Conservation (phyloP, 2,797 vertebrate genomes). For the Vultur gryphus region DNA sequence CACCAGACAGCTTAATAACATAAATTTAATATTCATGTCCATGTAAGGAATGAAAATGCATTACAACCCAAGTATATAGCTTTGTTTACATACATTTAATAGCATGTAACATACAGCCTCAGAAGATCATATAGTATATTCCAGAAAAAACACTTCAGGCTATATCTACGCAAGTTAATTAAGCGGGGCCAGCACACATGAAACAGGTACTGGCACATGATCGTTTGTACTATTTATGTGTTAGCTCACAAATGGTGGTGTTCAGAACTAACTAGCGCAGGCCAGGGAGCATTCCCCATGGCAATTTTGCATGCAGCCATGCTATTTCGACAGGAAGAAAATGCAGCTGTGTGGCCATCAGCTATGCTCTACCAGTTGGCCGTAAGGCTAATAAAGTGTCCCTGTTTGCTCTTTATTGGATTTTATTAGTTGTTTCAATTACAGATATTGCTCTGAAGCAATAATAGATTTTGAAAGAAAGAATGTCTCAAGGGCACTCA, state of each 20-base stretch:
- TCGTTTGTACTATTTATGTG: not conserved
- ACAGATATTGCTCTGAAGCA: not conserved
- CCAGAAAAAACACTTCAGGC: not conserved
- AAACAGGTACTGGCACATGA: not conserved
- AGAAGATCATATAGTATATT: not conserved
- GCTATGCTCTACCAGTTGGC: not conserved
- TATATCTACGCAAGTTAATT: not conserved
- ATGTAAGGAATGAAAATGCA: not conserved
- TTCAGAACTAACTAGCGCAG: not conserved
- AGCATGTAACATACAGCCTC: not conserved
- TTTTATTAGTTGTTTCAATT: conserved; percentile 7
- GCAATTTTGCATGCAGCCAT: not conserved
- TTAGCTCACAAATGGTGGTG: not conserved
- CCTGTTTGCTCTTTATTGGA: not conserved
- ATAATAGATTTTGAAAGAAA: not conserved
- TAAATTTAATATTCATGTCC: not conserved
- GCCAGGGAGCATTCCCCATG: not conserved
- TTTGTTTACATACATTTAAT: not conserved
- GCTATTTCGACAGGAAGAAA: not conserved
- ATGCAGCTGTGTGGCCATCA: not conserved
- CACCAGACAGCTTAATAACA: not conserved
- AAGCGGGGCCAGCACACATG: not conserved
- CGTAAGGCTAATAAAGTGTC: not conserved
- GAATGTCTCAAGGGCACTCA: not conserved
- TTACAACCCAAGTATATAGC: not conserved